Conservation (phyloP, 2,888 invertebrate genomes). For the Sepiola atlantica region DNA sequence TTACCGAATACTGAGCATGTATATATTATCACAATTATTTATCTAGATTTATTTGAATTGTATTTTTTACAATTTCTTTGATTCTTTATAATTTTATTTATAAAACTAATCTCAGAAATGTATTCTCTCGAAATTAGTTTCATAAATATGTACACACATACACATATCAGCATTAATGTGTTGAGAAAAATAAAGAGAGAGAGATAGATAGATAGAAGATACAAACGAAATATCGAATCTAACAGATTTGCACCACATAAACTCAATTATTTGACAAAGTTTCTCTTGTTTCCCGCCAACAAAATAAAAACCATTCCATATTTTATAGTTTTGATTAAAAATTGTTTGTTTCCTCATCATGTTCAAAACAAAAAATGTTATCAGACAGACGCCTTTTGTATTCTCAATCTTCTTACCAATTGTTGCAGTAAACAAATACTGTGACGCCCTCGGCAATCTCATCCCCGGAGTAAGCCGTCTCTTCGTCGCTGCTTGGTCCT, state of each 20-base stretch:
- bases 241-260: background rate
- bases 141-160: background rate
- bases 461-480: background rate
- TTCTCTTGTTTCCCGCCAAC: background rate
- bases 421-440: slow-evolving; percentile 37
- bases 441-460: slow-evolving; percentile 37
- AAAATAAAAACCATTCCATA: too few species aligned
- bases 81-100: background rate
- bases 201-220: background rate
- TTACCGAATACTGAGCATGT: too few species aligned
- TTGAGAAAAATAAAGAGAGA: background rate
- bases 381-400: too few species aligned
- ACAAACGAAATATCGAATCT: background rate
- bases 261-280: background rate
- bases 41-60: background rate
- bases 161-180: background rate
- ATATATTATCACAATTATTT: too few species aligned
- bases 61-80: background rate
- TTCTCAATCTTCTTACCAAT: slow-evolving; percentile 22
- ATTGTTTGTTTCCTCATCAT: too few species aligned
- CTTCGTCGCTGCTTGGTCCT: background rate
- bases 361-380: too few species aligned
- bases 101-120: background rate
- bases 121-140: background rate
- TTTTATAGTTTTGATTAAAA: too few species aligned